Conservation (phyloP, 2,113 vertebrate genomes). For the Ifrita kowaldi region DNA sequence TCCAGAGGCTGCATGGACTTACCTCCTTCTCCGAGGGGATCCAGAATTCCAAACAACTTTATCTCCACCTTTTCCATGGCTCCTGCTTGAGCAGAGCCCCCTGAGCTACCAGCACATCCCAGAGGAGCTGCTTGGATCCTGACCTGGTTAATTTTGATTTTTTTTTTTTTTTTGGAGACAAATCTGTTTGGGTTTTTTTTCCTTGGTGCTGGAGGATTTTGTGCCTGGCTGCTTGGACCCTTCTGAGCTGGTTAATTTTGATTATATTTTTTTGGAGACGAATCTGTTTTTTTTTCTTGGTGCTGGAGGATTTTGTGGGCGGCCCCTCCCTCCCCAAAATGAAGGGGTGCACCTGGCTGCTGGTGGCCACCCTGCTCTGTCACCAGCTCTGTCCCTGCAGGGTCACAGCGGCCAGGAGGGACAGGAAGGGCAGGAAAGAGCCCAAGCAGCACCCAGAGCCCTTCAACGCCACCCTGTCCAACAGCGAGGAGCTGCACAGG, state of each 20-base stretch:
- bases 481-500: slow-evolving; percentile 79
- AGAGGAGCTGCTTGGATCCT: not conserved
- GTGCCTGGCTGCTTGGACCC: too few relatives aligned
- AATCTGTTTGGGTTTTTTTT: too few relatives aligned
- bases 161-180: too few relatives aligned
- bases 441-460: slow-evolving; percentile 76
- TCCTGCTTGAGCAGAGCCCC: not conserved
- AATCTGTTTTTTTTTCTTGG: not conserved
- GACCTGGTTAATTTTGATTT: not conserved
- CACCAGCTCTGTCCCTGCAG: slow-evolving; percentile 75
- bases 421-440: slow-evolving; percentile 79
- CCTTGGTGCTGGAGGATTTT: too few relatives aligned
- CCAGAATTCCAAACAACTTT: not conserved
- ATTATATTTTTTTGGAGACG: not conserved
- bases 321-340: slow-evolving; percentile 63
- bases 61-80: not conserved
- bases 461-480: slow-evolving; percentile 79
- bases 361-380: slow-evolving; percentile 78
- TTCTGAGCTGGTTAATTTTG: not conserved
- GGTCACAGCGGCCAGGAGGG: slow-evolving; percentile 76
- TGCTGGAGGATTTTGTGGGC: not conserved
- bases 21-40: slow-evolving; percentile 9
- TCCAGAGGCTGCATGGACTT: slow-evolving; percentile 9
- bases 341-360: slow-evolving; percentile 77
- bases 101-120: not conserved